Evolutionary conservation across 2,888 invertebrate genomes (phyloP).

Genomic region (Lomographa bimaculata): DNA sequence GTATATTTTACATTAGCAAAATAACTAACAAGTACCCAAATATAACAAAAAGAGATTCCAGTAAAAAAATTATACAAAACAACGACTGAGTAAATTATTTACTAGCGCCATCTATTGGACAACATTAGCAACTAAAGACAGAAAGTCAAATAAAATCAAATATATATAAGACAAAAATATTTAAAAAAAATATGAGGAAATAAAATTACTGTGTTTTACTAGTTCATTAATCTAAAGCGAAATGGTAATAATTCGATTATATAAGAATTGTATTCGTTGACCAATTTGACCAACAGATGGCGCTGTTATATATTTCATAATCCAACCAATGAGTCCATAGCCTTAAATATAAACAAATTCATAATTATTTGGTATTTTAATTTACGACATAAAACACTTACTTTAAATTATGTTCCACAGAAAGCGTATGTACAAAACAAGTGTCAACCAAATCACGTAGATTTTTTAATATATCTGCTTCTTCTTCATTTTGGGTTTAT

Average conservation of each 20-base stretch:
- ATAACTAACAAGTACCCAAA: constrained; percentile 20
- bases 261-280: too few species aligned
- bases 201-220: neutral
- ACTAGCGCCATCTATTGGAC: constrained; percentile 10
- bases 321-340: constrained; percentile 11
- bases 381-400: neutral
- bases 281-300: constrained; percentile 8
- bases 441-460: too few species aligned
- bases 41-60: constrained; percentile 22
- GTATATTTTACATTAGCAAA: constrained; percentile 22
- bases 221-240: too few species aligned
- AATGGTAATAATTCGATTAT: too few species aligned
- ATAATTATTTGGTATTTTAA: constrained; percentile 10
- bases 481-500: too few species aligned
- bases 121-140: constrained; percentile 9
- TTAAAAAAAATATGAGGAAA: neutral
- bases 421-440: too few species aligned
- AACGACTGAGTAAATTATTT: constrained; percentile 7
- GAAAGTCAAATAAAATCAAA: constrained; percentile 2
- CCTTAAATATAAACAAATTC: constrained; percentile 7
- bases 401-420: too few species aligned
- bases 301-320: constrained; percentile 1
- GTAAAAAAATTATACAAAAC: constrained; percentile 15
- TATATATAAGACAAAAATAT: constrained; percentile 2
- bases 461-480: too few species aligned